A percentile compares a stretch with the other conserved stretches of the same genome.
phyloP scores from a whole-genome alignment of 2,888 invertebrate species.

The Lepidochrysops patricia region DNA sequence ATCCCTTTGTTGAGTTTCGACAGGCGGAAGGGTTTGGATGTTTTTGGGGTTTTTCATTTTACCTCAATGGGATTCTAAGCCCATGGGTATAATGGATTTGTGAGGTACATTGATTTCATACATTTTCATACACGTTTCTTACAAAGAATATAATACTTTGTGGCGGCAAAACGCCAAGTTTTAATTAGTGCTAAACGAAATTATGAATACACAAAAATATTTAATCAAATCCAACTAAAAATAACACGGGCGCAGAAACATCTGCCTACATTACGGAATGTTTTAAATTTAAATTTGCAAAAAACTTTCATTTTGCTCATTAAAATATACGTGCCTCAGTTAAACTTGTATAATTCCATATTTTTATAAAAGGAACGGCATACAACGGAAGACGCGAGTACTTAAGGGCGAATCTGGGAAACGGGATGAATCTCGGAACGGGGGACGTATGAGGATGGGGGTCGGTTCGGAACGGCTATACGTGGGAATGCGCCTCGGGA shows the following conservation, averaged over 20 bases:
- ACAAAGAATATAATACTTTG: too few species aligned
- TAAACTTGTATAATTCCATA: conserved; percentile 8
- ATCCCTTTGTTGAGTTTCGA: neutral
- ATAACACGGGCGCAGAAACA: neutral
- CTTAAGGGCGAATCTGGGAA: neutral
- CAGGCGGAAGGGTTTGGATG: neutral
- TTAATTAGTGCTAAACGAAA: neutral
- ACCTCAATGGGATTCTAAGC: neutral
- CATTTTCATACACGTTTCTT: neutral
- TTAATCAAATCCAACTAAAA: neutral
- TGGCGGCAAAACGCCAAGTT: neutral
- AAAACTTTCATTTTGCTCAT: conserved; percentile 6
- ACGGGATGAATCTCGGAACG: neutral
- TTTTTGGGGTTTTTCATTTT: neutral
- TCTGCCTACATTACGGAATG: neutral
- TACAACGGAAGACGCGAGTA: neutral
- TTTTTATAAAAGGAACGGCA: neutral
- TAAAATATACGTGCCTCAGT: conserved; percentile 7
- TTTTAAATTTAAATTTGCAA: conserved; percentile 4
- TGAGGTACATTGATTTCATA: neutral
- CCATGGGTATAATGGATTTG: neutral
- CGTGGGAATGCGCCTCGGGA: neutral
- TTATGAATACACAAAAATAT: neutral
- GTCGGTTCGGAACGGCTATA: neutral
- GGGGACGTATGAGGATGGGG: neutral